Evolutionary conservation across 2,888 invertebrate species (phyloP).

Genomic region (Dysmachus trigonus): DNA sequence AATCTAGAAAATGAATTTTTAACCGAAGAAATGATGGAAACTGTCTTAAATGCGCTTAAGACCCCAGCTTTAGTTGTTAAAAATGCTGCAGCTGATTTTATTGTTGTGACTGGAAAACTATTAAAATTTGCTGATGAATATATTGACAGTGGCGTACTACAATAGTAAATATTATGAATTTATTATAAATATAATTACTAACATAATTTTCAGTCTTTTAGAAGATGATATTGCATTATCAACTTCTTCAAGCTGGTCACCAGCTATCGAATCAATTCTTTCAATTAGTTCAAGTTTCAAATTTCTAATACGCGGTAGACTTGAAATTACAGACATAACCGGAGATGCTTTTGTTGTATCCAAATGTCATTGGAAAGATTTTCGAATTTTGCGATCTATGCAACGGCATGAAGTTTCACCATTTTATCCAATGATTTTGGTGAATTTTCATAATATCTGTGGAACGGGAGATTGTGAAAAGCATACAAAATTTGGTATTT

Average conservation of each 20-base stretch:
- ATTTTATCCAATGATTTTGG: conserved; percentile 55
- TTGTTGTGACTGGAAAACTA: conserved; percentile 58
- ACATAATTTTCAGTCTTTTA: conserved; percentile 53
- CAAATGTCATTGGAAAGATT: conserved; percentile 56
- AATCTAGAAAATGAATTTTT: conserved; percentile 53
- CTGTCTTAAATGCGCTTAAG: conserved; percentile 57
- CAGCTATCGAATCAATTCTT: conserved; percentile 70
- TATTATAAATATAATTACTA: not conserved
- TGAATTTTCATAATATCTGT: conserved; percentile 56
- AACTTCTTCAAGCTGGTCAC: conserved; percentile 69
- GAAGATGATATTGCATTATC: conserved; percentile 56
- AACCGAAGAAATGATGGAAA: conserved; percentile 52
- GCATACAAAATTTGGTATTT: not conserved
- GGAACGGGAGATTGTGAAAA: not conserved
- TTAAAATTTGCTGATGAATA: conserved; percentile 55
- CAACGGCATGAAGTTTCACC: conserved; percentile 58
- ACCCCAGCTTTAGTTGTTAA: conserved; percentile 57
- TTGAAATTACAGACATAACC: conserved; percentile 71
- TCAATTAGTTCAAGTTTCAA: conserved; percentile 71
- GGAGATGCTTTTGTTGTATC: conserved; percentile 60
- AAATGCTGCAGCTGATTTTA: conserved; percentile 59
- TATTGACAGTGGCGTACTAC: conserved; percentile 56
- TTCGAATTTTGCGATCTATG: conserved; percentile 55
- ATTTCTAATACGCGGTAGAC: conserved; percentile 70
- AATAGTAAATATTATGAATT: conserved; percentile 55